These are phyloP conservation scores for Acanthosoma haemorrhoidale DNA, from an alignment of 2,888 invertebrate genomes.

Conservation along the genomic window DNA sequence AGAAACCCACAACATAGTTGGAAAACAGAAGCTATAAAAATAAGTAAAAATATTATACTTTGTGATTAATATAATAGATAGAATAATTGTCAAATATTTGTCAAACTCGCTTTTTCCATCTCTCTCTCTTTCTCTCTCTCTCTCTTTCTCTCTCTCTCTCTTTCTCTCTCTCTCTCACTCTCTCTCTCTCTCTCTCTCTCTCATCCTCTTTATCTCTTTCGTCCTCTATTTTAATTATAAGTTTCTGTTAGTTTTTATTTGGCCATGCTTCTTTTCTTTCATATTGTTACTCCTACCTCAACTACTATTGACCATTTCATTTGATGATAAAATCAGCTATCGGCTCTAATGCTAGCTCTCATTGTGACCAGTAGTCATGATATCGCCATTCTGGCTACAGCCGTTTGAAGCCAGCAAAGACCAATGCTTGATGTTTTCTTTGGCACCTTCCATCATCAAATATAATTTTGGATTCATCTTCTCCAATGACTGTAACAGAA, in stretches of 20 bases:
- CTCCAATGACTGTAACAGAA: constrained; percentile 46
- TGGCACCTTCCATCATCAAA: constrained; percentile 49
- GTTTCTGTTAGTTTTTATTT: no score
- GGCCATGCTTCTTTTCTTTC: no score
- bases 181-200: no score
- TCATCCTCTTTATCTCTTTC: no score
- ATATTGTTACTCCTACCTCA: no score
- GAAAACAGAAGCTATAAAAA: not conserved
- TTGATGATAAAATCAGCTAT: not conserved
- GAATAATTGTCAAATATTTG: no score
- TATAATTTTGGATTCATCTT: constrained; percentile 49
- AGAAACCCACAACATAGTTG: not conserved
- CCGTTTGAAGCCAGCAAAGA: constrained; percentile 43
- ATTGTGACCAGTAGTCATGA: not conserved
- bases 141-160: no score
- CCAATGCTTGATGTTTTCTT: constrained; percentile 49
- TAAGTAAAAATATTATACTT: not conserved
- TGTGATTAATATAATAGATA: not conserved
- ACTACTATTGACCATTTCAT: not conserved
- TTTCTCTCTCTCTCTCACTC: no score
- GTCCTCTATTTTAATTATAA: no score
- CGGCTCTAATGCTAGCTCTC: not conserved
- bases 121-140: not conserved
- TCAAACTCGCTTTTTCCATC: no score
- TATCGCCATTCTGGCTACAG: not conserved